These are phyloP conservation scores for Phengaris arion DNA, from an alignment of 2,888 invertebrate genomes.

Conservation along the genomic window DNA sequence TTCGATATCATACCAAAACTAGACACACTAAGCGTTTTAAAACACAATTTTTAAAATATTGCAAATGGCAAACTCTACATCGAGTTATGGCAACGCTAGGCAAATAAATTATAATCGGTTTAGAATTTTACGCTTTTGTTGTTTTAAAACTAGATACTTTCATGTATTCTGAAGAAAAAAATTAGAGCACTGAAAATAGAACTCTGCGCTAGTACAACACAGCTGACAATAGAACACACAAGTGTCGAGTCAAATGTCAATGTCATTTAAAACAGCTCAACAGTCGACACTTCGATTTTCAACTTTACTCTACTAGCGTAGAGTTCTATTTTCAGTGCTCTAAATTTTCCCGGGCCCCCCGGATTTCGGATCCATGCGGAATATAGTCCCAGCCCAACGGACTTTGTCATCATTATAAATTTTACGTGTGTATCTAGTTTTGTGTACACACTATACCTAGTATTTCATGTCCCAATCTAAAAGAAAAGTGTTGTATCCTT, in stretches of 20 bases:
- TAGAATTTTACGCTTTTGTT: neutral
- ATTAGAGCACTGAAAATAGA: too few species aligned
- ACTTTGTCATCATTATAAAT: neutral
- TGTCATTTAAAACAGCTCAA: too few species aligned
- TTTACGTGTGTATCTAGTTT: neutral
- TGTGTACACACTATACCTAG: slow-evolving; percentile 18
- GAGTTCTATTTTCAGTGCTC: too few species aligned
- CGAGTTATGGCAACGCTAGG: neutral
- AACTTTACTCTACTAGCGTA: too few species aligned
- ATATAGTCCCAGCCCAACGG: too few species aligned
- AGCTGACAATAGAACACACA: too few species aligned
- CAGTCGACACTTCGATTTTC: too few species aligned
- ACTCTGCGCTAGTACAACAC: too few species aligned
- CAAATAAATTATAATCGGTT: neutral
- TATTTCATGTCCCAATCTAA: neutral
- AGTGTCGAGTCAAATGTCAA: too few species aligned
- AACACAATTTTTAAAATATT: neutral
- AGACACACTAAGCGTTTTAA: slow-evolving; percentile 16
- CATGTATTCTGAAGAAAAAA: neutral
- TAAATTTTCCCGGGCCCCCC: too few species aligned
- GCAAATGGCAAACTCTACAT: neutral
- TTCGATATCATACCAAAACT: slow-evolving; percentile 22
- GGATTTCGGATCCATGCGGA: too few species aligned
- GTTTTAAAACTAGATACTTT: neutral
- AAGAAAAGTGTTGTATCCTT: neutral